These are phyloP conservation scores for Tiaroga cobitis DNA, from an alignment of 2,797 vertebrate species.

Conservation along the genomic window DNA sequence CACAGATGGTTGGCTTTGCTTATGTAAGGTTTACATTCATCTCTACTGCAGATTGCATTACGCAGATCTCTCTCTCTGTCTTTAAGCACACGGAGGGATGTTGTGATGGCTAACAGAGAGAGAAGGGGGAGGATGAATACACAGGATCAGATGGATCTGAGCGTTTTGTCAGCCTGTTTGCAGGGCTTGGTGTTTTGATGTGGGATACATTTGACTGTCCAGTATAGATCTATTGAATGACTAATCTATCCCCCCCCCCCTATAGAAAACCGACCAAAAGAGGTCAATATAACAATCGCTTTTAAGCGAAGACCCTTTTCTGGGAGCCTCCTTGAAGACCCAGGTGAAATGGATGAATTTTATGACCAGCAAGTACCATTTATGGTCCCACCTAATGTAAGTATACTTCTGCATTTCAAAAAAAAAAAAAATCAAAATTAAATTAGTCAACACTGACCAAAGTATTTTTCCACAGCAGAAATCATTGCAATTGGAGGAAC, in stretches of 20 bases:
- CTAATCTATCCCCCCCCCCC: not conserved
- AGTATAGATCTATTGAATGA: slow-evolving; percentile 47
- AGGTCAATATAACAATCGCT: slow-evolving; percentile 63
- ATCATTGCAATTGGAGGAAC: slow-evolving; percentile 82
- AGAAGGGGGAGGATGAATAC: slow-evolving; percentile 14
- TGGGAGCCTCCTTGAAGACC: slow-evolving; percentile 63
- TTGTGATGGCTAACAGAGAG: slow-evolving; percentile 54
- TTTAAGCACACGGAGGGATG: slow-evolving; percentile 40
- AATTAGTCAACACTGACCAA: slow-evolving; percentile 24
- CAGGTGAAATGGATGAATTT: slow-evolving; percentile 92
- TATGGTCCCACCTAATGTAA: slow-evolving; percentile 89
- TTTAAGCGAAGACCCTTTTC: slow-evolving; percentile 68
- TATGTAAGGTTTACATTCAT: slow-evolving; percentile 69
- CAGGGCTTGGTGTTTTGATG: slow-evolving; percentile 26
- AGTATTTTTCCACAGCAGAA: slow-evolving; percentile 67
- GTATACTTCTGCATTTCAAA: slow-evolving; percentile 63
- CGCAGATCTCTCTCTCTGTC: not conserved
- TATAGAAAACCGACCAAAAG: slow-evolving; percentile 63
- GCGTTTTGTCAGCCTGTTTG: slow-evolving; percentile 25
- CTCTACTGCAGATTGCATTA: slow-evolving; percentile 60
- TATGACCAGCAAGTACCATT: slow-evolving; percentile 98
- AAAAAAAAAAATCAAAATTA: not conserved
- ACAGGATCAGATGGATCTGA: slow-evolving; percentile 33
- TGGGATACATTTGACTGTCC: slow-evolving; percentile 21
- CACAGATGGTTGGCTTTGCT: slow-evolving; percentile 66